Evolutionary conservation across 2,113 vertebrate species (phyloP).

Genomic region (Perccottus glenii): DNA sequence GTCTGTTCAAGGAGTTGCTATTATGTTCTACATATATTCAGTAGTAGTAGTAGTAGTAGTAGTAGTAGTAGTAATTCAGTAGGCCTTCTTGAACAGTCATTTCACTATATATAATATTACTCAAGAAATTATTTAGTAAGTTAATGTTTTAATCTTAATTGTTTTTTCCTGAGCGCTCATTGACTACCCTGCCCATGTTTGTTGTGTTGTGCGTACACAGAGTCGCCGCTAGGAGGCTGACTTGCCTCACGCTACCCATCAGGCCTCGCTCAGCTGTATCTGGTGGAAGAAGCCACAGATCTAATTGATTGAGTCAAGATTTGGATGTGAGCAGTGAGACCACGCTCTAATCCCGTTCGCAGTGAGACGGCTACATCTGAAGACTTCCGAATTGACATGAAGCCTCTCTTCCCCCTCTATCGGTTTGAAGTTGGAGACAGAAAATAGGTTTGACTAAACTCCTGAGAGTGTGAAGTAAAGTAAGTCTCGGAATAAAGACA

Average conservation of each 20-base stretch:
- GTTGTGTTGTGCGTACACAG: slow-evolving; percentile 15
- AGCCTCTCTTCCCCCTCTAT: slow-evolving; percentile 39
- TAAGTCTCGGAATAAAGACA: slow-evolving; percentile 64
- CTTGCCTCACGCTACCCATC: slow-evolving; percentile 55
- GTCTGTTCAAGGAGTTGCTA: too few relatives aligned
- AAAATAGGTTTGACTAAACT: slow-evolving; percentile 58
- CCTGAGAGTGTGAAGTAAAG: slow-evolving; percentile 31
- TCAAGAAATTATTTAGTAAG: too few relatives aligned
- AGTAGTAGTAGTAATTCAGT: too few relatives aligned
- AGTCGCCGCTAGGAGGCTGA: slow-evolving; percentile 69
- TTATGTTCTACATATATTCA: too few relatives aligned
- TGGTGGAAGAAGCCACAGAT: slow-evolving; percentile 30
- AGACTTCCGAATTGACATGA: slow-evolving; percentile 41
- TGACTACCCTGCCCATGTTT: too few relatives aligned
- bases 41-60: too few relatives aligned
- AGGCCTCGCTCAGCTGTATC: slow-evolving; percentile 9
- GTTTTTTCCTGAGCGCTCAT: too few relatives aligned
- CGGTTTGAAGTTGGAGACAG: slow-evolving; percentile 52
- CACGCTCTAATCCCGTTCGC: slow-evolving; percentile 55
- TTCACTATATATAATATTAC: too few relatives aligned
- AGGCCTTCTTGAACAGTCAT: too few relatives aligned
- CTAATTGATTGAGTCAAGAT: slow-evolving; percentile 61
- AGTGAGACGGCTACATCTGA: slow-evolving; percentile 38
- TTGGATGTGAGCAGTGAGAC: slow-evolving; percentile 54
- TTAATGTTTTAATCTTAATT: too few relatives aligned